Base-by-base conservation (phyloP, 2,797 vertebrate species). In the Rousettus madagascariensis region DNA sequence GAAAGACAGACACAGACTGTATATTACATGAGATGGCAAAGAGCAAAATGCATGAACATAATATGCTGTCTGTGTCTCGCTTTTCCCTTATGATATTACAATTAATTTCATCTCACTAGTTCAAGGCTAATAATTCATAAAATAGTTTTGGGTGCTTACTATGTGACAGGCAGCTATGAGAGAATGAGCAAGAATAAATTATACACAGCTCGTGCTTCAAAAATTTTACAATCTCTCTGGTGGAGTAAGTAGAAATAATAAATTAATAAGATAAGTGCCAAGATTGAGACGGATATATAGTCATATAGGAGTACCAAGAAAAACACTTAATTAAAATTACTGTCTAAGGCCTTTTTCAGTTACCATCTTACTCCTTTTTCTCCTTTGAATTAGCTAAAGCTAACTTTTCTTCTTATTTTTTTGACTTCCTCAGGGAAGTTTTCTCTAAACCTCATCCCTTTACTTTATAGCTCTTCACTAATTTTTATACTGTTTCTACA, bases 61-160 rank as follows among this genome's bases (percentile, higher is more conserved):
- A 41, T 36, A 28, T 41, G 16, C 28, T 79, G 30, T 75, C 46
- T 61, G 2, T 49, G 28, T 41, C 15, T 11, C 16, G 41, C 24
- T 71, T 77, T 28, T 80, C 41, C 30, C 2, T 84, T 51, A 55
- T 51, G 9, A 20, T 26, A 78, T 24, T 61, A 3, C 19, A 89
- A 30, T 20, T 38, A 69, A 82, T 72, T 86, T 66, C 66, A 65
- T 89, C 30, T 89, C 57, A 91, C 12, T 75, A 86, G 15, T 49
- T 69, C 20, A 33, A 95, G 33, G 8, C 28, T 38, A 90, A 51
- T 15, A 91, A 89, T 69, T 83, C 10, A 53, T 78, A 49, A 53
- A 78, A 59, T 13, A 41, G 8, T 41, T 84, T 84, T 17, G 6
- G 5, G 7, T 43, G 30, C 22, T 10, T 49, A 69, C 24, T 49